Percentiles rank a stretch among this genome's conserved stretches.
Conservation (phyloP, 1,140 invertebrate genomes). For the Cephus cinctus region DNA sequence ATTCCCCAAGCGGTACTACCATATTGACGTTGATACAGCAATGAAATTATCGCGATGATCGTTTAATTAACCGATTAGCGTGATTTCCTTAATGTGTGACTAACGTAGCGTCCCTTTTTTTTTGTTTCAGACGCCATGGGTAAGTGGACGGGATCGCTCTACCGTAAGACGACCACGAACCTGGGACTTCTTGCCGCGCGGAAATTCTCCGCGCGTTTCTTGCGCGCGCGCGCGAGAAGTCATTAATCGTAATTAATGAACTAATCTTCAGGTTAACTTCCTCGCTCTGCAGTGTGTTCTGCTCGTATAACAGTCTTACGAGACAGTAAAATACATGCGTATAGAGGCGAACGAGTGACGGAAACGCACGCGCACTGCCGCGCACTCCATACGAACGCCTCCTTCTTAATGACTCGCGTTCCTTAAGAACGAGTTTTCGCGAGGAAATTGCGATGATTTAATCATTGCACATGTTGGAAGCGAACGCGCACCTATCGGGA, state of each 20-base stretch:
- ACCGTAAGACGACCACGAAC: constrained; percentile 19
- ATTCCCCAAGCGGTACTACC: no score
- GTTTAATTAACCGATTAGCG: no score
- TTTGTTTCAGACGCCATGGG: constrained; percentile 57
- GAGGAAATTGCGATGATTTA: constrained; percentile 1
- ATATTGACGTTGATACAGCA: no score
- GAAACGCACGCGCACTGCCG: no score
- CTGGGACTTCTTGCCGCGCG: constrained; percentile 1
- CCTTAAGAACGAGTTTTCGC: not conserved
- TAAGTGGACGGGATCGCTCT: constrained; percentile 38
- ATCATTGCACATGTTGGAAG: constrained; percentile 2
- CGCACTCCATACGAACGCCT: no score
- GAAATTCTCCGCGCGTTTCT: constrained; percentile 10
- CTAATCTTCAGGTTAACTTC: constrained; percentile 17
- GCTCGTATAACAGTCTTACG: no score
- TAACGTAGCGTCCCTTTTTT: no score
- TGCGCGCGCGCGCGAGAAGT: constrained; percentile 10
- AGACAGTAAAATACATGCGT: no score
- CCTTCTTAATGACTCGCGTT: no score
- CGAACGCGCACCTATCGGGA: not conserved
- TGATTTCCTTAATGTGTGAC: no score
- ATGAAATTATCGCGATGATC: no score
- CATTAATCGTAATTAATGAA: constrained; percentile 34
- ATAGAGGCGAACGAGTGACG: no score
- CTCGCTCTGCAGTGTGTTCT: not conserved